Evolutionary conservation across 1,140 invertebrate species (phyloP), one percentile per base, ranked within the genome.

Genomic region (Bursaphelenchus mucronatus): DNA sequence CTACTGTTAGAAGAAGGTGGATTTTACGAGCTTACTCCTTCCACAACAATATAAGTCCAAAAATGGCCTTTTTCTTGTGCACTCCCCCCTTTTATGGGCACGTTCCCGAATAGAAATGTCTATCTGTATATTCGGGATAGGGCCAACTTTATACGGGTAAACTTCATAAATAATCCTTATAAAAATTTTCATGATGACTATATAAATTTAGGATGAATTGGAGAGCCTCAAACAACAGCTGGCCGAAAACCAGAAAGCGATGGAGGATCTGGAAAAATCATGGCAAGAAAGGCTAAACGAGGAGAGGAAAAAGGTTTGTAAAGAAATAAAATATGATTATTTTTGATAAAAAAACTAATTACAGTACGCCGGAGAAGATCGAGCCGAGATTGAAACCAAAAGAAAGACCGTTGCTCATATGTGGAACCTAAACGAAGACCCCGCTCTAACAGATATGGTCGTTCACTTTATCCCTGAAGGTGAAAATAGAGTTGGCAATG

Each of bases 341-440:
- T 7, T 15, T 47, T 10, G 9, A 55, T 59, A 59, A 49, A 56
- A 40, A 66, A 71, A n/a, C 13, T 15, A 13, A 17, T 17, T 59
- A 44, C 39, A 71, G 30, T 39, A 50, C 46, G 3, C 58, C 71
- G 53, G 76, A 50, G 74, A 50, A 75, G 79, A 66, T 79, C 79
- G 50, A 76, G 83, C 61, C 15, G 39, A 63, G 54, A 82, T 84
- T 19, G 81, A 83, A 61, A 78, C 83, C 63, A 85, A 86, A 59
- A 84, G 84, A 70, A 83, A 83, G 67, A 82, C 71, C n/a, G 78
- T 82, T 46, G 83, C 86, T 10, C 84, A 87, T 80, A 74, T 87
- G 11, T 86, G 83, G 70, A 88, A 87, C 78, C 74, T 87, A 46
- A 87, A 88, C 76, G 82, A 84, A 66, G 87, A 87, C 77, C 84